Conservation (phyloP, 2,113 vertebrate species). For the Oreotrochilus melanogaster region DNA sequence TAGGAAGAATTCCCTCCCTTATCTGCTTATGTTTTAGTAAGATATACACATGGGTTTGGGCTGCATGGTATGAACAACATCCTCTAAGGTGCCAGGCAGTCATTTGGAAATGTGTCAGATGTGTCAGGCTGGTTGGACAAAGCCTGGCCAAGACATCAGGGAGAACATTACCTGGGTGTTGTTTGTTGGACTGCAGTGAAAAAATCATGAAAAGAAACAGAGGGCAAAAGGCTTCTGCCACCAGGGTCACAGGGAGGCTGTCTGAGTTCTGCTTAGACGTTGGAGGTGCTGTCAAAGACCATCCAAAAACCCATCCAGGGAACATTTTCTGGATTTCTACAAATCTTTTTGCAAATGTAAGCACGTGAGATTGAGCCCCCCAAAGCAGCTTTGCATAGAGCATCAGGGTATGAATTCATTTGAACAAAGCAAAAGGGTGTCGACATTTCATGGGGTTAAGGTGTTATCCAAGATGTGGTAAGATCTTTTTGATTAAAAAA, state of each 20-base stretch:
- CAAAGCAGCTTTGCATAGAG: neutral
- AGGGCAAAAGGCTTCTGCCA: too few relatives aligned
- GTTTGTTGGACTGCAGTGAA: neutral
- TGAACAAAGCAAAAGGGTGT: neutral
- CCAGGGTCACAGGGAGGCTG: too few relatives aligned
- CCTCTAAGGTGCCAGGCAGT: neutral
- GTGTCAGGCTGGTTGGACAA: neutral
- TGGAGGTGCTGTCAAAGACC: neutral
- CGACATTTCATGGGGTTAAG: neutral
- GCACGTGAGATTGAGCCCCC: neutral
- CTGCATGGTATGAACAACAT: neutral
- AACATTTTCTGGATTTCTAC: neutral
- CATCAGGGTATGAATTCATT: neutral
- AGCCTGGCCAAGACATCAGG: neutral
- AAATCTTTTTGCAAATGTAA: neutral
- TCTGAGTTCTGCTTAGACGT: too few relatives aligned
- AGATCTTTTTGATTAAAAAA: neutral
- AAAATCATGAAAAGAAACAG: neutral
- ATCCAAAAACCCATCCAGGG: neutral
- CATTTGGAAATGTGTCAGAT: neutral
- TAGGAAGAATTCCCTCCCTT: neutral
- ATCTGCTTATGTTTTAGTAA: conserved; percentile 56
- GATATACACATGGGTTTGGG: neutral
- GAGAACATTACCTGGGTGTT: too few relatives aligned
- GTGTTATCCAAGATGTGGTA: neutral